A percentile compares a stretch with the other conserved stretches of the same genome.
Evolutionary conservation across 2,113 vertebrate species (phyloP).

Genomic region (Peromyscus polionotus): DNA sequence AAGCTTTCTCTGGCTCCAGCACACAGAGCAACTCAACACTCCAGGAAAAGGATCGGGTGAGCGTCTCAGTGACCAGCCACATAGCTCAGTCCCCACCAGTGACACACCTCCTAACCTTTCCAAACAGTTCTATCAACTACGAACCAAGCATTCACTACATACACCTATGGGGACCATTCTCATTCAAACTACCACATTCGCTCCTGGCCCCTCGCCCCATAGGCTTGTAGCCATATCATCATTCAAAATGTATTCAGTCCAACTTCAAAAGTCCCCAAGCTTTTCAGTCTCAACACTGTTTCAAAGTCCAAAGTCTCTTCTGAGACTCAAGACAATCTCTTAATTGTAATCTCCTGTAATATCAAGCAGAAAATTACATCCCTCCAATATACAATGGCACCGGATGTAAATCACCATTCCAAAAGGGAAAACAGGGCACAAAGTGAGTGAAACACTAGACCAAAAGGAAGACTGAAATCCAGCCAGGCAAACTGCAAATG

Average conservation of each 20-base stretch:
- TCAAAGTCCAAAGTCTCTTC: background rate
- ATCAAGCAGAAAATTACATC: background rate
- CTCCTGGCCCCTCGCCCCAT: background rate
- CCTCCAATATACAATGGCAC: background rate
- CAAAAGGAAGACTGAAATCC: background rate
- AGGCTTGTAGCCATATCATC: background rate
- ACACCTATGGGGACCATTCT: background rate
- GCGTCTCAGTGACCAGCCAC: background rate
- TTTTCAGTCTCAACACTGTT: background rate
- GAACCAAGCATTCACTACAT: background rate
- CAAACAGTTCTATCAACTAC: background rate
- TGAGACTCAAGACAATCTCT: background rate
- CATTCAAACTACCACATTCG: background rate
- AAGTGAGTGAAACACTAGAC: background rate
- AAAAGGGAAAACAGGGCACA: background rate
- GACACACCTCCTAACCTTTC: background rate
- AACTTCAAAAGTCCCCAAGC: background rate
- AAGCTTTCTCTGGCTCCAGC: background rate
- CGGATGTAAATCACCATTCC: background rate
- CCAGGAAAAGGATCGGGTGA: accelerated
- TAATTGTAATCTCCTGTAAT: background rate
- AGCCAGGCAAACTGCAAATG: background rate
- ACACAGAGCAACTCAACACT: no score
- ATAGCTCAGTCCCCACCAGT: no score
- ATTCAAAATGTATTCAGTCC: background rate